These are phyloP conservation scores for Grapholita molesta DNA, from an alignment of 1,140 invertebrate species.

Conservation along the genomic window DNA sequence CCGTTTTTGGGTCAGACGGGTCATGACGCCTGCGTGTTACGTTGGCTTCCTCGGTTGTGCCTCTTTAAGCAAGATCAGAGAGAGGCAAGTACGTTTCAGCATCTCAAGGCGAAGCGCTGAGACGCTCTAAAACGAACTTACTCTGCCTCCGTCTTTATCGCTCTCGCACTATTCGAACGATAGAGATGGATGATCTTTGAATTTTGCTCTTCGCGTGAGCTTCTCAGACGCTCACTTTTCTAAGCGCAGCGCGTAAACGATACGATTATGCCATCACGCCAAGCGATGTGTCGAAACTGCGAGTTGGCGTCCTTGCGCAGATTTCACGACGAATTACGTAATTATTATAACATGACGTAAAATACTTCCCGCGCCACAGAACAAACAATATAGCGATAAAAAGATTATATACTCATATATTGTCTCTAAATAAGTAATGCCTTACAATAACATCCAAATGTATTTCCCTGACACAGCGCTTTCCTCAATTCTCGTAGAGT, in stretches of 20 bases:
- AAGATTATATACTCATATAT: too few species aligned
- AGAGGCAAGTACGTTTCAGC: slow-evolving; percentile 52
- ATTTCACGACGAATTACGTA: slow-evolving; percentile 70
- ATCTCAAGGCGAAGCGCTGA: slow-evolving; percentile 72
- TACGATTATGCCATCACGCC: slow-evolving; percentile 66
- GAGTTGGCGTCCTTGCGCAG: slow-evolving; percentile 58
- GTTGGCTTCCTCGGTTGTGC: slow-evolving; percentile 49
- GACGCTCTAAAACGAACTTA: neutral
- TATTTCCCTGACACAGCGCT: too few species aligned
- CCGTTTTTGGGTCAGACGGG: slow-evolving; percentile 73
- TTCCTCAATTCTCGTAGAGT: too few species aligned
- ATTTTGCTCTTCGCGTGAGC: neutral
- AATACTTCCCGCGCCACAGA: neutral
- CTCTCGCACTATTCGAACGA: neutral
- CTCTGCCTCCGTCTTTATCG: neutral
- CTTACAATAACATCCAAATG: too few species aligned
- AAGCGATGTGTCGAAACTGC: slow-evolving; percentile 61
- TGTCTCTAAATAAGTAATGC: too few species aligned
- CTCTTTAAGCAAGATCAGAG: slow-evolving; percentile 68
- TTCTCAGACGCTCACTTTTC: slow-evolving; percentile 64
- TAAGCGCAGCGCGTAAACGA: slow-evolving; percentile 69
- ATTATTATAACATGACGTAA: slow-evolving; percentile 20
- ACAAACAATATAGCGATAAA: neutral
- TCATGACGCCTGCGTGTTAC: slow-evolving; percentile 72
- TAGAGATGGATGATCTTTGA: neutral